Evolutionary conservation across 2,113 vertebrate species (phyloP).

Genomic region (Galbula dea): DNA sequence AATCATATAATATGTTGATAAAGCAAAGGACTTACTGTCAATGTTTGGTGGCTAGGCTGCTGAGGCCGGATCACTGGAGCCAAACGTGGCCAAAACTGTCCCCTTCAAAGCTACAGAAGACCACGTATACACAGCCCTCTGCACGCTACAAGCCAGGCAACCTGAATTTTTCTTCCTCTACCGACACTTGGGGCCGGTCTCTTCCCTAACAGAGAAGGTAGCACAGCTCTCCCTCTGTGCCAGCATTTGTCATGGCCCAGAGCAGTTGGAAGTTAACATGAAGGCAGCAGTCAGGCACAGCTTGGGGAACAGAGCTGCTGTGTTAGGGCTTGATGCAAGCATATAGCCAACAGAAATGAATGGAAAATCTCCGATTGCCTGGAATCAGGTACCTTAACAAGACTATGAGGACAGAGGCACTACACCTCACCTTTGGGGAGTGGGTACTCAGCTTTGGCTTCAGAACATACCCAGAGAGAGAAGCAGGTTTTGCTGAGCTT

Average conservation of each 20-base stretch:
- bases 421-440: background rate
- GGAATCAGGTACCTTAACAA: background rate
- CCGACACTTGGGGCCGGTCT: background rate
- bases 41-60: background rate
- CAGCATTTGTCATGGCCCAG: background rate
- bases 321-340: background rate
- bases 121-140: background rate
- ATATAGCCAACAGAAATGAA: background rate
- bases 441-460: rapidly evolving
- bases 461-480: background rate
- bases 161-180: background rate
- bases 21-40: background rate
- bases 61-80: background rate
- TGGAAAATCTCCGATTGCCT: background rate
- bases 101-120: background rate
- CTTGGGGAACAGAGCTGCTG: background rate
- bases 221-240: background rate
- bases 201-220: background rate
- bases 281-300: background rate
- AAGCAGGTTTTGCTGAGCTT: background rate
- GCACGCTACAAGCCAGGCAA: background rate
- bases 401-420: background rate
- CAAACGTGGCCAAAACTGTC: background rate
- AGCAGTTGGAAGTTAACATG: background rate
- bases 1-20: background rate